Conservation (phyloP, 1,140 invertebrate genomes). For the Steinernema khuongi region DNA sequence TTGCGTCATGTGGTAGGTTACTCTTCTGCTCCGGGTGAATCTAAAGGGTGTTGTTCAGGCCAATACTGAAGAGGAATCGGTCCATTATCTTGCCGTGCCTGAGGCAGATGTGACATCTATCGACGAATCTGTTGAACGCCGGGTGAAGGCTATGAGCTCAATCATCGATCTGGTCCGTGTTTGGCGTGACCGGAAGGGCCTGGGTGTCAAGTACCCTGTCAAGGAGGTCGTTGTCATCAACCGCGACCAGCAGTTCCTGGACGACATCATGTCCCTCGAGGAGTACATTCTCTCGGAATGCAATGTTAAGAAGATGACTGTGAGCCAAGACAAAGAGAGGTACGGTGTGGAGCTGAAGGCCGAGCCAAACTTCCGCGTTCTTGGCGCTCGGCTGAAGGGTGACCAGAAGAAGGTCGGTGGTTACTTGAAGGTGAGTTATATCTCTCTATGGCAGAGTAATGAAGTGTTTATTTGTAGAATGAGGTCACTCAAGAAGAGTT, state of each 20-base stretch:
- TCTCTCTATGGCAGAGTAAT: conserved; percentile 18
- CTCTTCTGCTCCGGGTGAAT: neutral
- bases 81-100: conserved; percentile 50
- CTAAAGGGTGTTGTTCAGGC: neutral
- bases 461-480: conserved; percentile 47
- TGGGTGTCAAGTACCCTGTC: conserved; percentile 73
- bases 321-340: conserved; percentile 82
- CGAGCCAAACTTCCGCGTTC: conserved; percentile 80
- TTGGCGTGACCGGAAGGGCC: conserved; percentile 75
- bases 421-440: conserved; percentile 68
- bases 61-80: conserved; percentile 66
- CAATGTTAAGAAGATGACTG: conserved; percentile 80
- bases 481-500: conserved; percentile 74
- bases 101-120: conserved; percentile 67
- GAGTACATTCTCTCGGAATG: conserved; percentile 79
- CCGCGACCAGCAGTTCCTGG: conserved; percentile 71
- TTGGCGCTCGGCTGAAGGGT: conserved; percentile 80
- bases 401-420: conserved; percentile 80
- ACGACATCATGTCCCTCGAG: conserved; percentile 76
- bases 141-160: conserved; percentile 84
- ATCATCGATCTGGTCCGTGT: conserved; percentile 89
- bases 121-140: conserved; percentile 77
- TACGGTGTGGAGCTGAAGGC: conserved; percentile 88
- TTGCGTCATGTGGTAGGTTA: conserved; percentile 64
- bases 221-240: conserved; percentile 91